Evolutionary conservation across 23 tunicate genomes (phyloP).

Genomic region (Pegea sp.): DNA sequence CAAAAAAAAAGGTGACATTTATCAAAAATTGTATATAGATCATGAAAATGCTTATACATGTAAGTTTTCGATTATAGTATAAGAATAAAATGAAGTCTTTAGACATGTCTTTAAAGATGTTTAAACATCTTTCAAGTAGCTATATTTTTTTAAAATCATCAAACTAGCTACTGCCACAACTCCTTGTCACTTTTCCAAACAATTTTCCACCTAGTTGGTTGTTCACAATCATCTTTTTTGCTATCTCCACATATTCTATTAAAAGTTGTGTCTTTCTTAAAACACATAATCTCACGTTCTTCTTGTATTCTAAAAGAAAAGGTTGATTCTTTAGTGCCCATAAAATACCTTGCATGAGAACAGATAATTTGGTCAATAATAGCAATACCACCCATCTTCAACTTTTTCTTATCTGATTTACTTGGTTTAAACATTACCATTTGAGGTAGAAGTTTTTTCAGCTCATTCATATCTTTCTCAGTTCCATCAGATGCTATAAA

Average conservation of each 20-base stretch:
- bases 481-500: slow-evolving; percentile 96
- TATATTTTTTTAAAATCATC: too few relatives aligned
- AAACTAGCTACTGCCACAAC: too few relatives aligned
- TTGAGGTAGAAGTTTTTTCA: slow-evolving; percentile 38
- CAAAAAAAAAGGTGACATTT: too few relatives aligned
- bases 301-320: slow-evolving; percentile 88
- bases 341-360: slow-evolving; percentile 79
- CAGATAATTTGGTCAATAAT: slow-evolving; percentile 91
- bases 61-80: too few relatives aligned
- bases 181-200: slow-evolving; percentile 85
- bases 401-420: slow-evolving; percentile 20
- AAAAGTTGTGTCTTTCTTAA: slow-evolving; percentile 39
- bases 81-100: too few relatives aligned
- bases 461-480: slow-evolving; percentile 55
- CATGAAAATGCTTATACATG: too few relatives aligned
- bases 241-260: slow-evolving; percentile 70
- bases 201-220: slow-evolving; percentile 86
- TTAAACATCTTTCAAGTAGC: too few relatives aligned
- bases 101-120: too few relatives aligned
- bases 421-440: slow-evolving; percentile 73
- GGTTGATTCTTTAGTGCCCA: slow-evolving; percentile 85
- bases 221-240: slow-evolving; percentile 58
- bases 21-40: too few relatives aligned
- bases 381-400: slow-evolving; percentile 92
- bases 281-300: slow-evolving; percentile 96